A percentile compares a stretch with the other conserved stretches of the same genome.
Conservation (phyloP, 2,888 invertebrate genomes). For the Oxystoma pomonae region DNA sequence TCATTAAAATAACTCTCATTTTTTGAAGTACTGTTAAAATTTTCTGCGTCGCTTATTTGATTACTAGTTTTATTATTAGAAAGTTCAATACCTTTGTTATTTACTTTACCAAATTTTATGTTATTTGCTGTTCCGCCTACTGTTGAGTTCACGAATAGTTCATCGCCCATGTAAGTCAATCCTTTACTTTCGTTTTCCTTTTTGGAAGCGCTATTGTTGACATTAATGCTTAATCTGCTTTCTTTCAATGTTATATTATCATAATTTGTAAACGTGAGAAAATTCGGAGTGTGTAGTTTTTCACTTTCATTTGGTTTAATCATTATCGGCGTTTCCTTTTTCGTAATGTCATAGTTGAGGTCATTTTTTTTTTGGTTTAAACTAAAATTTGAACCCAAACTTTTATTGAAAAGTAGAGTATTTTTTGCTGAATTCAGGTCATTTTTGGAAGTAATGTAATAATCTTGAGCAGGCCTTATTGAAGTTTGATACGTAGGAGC, state of each 20-base stretch:
- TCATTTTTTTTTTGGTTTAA: not conserved
- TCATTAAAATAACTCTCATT: too few relatives aligned
- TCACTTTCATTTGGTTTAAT: constrained; percentile 3
- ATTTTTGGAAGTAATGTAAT: too few relatives aligned
- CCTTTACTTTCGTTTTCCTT: constrained; percentile 23
- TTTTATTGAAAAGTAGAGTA: too few relatives aligned
- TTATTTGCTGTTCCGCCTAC: not conserved
- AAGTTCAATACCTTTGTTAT: not conserved
- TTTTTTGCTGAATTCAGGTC: not conserved
- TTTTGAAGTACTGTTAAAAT: not conserved
- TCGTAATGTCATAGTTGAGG: not conserved
- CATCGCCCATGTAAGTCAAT: not conserved
- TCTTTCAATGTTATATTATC: constrained; percentile 17
- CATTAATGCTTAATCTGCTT: constrained; percentile 9
- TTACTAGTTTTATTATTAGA: not conserved
- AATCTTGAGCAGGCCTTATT: not conserved
- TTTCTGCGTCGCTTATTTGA: not conserved
- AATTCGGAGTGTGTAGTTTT: constrained; percentile 15
- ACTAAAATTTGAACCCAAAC: not conserved
- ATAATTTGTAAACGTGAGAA: constrained; percentile 15
- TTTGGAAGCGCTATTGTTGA: constrained; percentile 8
- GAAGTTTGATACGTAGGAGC: not conserved
- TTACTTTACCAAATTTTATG: not conserved
- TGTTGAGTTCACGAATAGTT: not conserved
- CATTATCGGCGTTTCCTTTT: not conserved